Conservation (phyloP, 1,140 invertebrate species). For the Potamilus streckersoni region DNA sequence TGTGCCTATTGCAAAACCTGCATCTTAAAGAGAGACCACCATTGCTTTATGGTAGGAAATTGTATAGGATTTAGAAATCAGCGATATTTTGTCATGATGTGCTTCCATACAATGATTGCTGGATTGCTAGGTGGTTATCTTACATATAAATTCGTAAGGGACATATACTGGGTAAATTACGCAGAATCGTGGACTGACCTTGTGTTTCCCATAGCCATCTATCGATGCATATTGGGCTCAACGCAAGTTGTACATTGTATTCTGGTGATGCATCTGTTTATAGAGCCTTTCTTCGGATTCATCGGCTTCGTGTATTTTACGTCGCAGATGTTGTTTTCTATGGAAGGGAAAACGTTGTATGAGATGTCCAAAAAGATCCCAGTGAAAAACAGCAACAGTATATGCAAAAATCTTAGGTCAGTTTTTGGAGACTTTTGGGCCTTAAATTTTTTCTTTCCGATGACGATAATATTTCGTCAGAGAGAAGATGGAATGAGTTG, state of each 20-base stretch:
- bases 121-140: slow-evolving; percentile 32
- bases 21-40: slow-evolving; percentile 81
- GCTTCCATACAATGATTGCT: slow-evolving; percentile 73
- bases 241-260: slow-evolving; percentile 14
- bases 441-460: slow-evolving; percentile 55
- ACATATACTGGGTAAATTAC: slow-evolving; percentile 16
- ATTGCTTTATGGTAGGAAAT: slow-evolving; percentile 89
- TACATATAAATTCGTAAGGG: slow-evolving; percentile 33
- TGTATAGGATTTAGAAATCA: slow-evolving; percentile 93
- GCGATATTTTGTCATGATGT: slow-evolving; percentile 86
- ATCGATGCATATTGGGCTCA: slow-evolving; percentile 15
- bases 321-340: slow-evolving; percentile 37
- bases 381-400: slow-evolving; percentile 25
- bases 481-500: slow-evolving; percentile 43
- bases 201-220: slow-evolving; percentile 31
- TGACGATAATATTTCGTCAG: slow-evolving; percentile 49
- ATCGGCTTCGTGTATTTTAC: slow-evolving; percentile 41
- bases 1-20: slow-evolving; percentile 49
- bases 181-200: slow-evolving; percentile 29
- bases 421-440: slow-evolving; percentile 58
- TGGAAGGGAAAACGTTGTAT: slow-evolving; percentile 41
- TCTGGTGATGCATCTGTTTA: slow-evolving; percentile 27
- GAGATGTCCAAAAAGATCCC: slow-evolving; percentile 40
- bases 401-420: slow-evolving; percentile 41
- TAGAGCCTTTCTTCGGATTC: slow-evolving; percentile 34